phyloP scores from a whole-genome alignment of 2,113 vertebrate genomes.

The Limanda limanda region DNA sequence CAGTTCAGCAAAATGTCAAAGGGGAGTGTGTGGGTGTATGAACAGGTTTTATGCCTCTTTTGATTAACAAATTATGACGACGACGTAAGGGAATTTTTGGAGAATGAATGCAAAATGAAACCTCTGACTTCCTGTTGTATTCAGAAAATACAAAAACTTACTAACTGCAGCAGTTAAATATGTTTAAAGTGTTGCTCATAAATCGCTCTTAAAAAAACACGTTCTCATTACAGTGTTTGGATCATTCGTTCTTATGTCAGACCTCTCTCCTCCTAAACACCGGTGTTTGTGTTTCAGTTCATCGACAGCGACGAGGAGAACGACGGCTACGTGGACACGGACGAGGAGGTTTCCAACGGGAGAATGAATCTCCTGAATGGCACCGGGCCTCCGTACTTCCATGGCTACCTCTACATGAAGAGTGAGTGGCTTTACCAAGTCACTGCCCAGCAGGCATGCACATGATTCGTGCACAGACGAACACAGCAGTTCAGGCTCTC shows the following conservation, averaged over 20 bases:
- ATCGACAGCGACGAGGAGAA: constrained; percentile 91
- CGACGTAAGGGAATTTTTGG: constrained; percentile 21
- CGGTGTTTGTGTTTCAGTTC: constrained; percentile 79
- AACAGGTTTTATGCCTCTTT: background rate
- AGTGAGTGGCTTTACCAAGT: constrained; percentile 75
- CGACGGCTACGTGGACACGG: constrained; percentile 90
- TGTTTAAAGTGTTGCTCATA: background rate
- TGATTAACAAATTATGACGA: background rate
- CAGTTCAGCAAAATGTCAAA: constrained; percentile 66
- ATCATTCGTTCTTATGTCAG: background rate
- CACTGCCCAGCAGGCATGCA: constrained; percentile 44
- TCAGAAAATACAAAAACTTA: background rate
- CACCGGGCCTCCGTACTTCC: constrained; percentile 90
- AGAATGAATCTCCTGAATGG: constrained; percentile 87
- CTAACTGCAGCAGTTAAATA: background rate
- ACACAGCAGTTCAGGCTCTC: background rate
- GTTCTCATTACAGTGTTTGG: background rate
- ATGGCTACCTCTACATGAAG: constrained; percentile 95
- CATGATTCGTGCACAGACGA: constrained; percentile 32
- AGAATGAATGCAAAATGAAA: background rate
- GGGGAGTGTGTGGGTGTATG: background rate
- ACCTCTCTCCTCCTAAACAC: background rate
- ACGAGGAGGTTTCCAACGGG: constrained; percentile 89
- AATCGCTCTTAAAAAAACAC: background rate
- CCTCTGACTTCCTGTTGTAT: background rate